phyloP scores from a whole-genome alignment of 1,140 invertebrate genomes.

The Liolophura sinensis region DNA sequence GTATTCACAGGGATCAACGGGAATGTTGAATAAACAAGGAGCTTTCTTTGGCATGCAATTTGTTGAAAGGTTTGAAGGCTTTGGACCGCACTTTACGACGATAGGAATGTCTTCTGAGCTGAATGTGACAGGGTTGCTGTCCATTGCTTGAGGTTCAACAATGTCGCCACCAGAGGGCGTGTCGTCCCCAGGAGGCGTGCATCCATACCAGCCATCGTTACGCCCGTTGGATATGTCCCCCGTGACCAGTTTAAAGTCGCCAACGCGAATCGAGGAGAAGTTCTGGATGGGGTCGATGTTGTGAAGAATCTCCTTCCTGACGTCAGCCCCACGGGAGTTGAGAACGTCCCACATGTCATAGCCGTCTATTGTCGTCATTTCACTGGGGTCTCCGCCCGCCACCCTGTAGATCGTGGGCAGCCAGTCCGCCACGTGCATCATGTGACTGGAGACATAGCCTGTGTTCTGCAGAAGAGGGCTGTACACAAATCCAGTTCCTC shows the following conservation, averaged over 20 bases:
- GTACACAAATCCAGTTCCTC: slow-evolving; percentile 79
- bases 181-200: no score
- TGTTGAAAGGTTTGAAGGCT: slow-evolving; percentile 33
- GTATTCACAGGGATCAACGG: slow-evolving; percentile 81
- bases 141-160: no score
- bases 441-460: slow-evolving; percentile 68
- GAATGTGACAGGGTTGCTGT: no score
- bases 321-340: slow-evolving; percentile 63
- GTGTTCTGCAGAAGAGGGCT: slow-evolving; percentile 67
- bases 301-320: slow-evolving; percentile 73
- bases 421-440: slow-evolving; percentile 88
- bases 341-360: slow-evolving; percentile 76
- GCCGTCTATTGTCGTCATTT: slow-evolving; percentile 71
- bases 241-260: slow-evolving; percentile 82
- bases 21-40: slow-evolving; percentile 80
- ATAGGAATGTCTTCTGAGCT: slow-evolving; percentile 12
- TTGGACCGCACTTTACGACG: slow-evolving; percentile 39
- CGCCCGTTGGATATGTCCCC: slow-evolving; percentile 65
- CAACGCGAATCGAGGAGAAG: slow-evolving; percentile 71
- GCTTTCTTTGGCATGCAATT: slow-evolving; percentile 67
- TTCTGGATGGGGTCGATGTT: slow-evolving; percentile 85
- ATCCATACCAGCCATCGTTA: slow-evolving; percentile 14
- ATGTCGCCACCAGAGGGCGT: no score
- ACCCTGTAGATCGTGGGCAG: slow-evolving; percentile 75
- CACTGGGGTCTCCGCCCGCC: slow-evolving; percentile 58